Percentiles rank a stretch among this genome's conserved stretches.
phyloP scores from a whole-genome alignment of 2,113 vertebrate species.

The Microtus montanus region DNA sequence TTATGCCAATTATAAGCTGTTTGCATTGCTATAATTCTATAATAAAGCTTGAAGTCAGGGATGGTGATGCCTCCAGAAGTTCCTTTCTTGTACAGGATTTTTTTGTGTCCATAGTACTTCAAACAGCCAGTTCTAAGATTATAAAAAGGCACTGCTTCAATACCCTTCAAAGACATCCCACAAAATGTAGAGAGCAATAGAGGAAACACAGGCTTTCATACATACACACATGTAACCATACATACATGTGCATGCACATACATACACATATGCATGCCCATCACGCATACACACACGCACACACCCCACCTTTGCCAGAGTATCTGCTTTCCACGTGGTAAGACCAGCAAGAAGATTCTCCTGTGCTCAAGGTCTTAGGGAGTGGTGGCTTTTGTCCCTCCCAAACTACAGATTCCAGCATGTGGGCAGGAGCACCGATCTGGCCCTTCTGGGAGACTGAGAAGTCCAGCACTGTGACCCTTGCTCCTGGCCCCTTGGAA shows the following conservation, averaged over 20 bases:
- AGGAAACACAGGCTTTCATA: background rate
- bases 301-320: background rate
- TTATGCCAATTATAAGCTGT: too few species aligned
- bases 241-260: background rate
- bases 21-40: too few species aligned
- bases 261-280: too few species aligned
- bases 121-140: too few species aligned
- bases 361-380: background rate
- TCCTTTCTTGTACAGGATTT: too few species aligned
- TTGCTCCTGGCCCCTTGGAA: background rate
- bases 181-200: background rate
- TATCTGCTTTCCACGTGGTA: background rate
- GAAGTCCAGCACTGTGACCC: background rate
- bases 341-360: background rate
- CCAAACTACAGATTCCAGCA: background rate
- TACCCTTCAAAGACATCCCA: background rate
- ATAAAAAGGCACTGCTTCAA: background rate
- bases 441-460: background rate
- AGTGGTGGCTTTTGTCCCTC: background rate
- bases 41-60: too few species aligned
- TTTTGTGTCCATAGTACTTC: background rate
- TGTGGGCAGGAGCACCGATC: background rate
- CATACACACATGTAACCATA: background rate
- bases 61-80: too few species aligned
- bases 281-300: accelerated